Evolutionary conservation across 2,113 vertebrate genomes (phyloP), one percentile per base, ranked within the genome.

Genomic region (Pluvialis apricaria): DNA sequence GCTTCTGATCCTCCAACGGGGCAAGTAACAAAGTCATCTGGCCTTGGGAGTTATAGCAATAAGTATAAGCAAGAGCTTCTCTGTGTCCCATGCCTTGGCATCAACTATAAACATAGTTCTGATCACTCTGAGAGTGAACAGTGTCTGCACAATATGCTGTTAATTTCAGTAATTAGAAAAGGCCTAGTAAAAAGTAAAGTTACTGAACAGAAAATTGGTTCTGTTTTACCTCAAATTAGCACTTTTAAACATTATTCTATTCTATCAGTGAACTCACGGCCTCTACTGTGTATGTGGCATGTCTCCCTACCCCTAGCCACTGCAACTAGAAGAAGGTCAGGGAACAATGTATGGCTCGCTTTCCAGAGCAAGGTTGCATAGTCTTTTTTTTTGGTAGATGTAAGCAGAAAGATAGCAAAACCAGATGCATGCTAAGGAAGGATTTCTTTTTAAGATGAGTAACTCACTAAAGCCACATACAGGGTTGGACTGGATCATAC

Each of bases 221-320:
- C 45, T 45, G 18, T 45, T 45, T 45, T 45, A 45, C 18, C 45
- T 45, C 45, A 45, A 19, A 45, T 8, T 18, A 45, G 45, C 8
- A 45, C 17, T 4, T 45, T 45, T 45, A 83, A 86, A 78, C 5
- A 2, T 34, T 45, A 45, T 24, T 66, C 20, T 44, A 8, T 66
- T 66, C 64, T 66, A 40, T 14, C 12, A 68, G 11, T 5, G 32
- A 76, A 70, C 0, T 4, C 45, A 45, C 45, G 61, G 38, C 12
- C 70, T 8, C 34, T 78, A 9, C 31, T 36, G 2, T 26, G 1
- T n/a, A 10, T 34, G 3, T 49, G 25, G 21, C 1, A 0, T 13
- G 65, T 7, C 7, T 92, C 51, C 18, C 8, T 44, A 47, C 10
- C 0, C 5, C 5, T 51, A 47, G 13, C 8, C 6, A 45, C 10